Evolutionary conservation across 2,888 invertebrate species (phyloP).

Genomic region (Unio pictorum): DNA sequence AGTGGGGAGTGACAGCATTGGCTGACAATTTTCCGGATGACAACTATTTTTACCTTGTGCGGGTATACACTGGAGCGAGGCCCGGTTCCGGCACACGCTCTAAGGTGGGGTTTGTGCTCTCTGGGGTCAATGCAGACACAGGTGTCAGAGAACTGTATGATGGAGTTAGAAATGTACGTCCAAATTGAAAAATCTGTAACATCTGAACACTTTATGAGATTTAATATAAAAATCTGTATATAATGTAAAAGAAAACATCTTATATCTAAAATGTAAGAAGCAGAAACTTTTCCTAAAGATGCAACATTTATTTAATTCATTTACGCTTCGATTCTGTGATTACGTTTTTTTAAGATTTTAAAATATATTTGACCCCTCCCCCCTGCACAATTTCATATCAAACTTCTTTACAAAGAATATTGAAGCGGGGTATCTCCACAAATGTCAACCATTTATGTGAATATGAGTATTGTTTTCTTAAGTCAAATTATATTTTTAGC

Average conservation of each 20-base stretch:
- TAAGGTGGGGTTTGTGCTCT: slow-evolving; percentile 41
- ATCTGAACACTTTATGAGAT: too few relatives aligned
- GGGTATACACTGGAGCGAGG: slow-evolving; percentile 40
- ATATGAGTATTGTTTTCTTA: not conserved
- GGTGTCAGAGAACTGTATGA: slow-evolving; percentile 42
- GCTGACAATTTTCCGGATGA: slow-evolving; percentile 32
- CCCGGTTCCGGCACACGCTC: slow-evolving; percentile 38
- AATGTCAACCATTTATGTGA: not conserved
- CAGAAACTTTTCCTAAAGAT: too few relatives aligned
- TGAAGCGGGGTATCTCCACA: not conserved
- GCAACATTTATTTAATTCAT: too few relatives aligned
- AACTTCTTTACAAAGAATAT: not conserved
- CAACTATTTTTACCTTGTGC: slow-evolving; percentile 35
- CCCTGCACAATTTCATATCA: not conserved
- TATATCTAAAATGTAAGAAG: too few relatives aligned
- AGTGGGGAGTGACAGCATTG: slow-evolving; percentile 43
- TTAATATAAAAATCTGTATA: too few relatives aligned
- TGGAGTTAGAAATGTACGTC: slow-evolving; percentile 27
- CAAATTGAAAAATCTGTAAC: not conserved
- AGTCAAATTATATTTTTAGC: not conserved
- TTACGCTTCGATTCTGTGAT: too few relatives aligned
- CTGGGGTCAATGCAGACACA: slow-evolving; percentile 50
- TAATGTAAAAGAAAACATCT: too few relatives aligned
- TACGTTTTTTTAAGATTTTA: too few relatives aligned
- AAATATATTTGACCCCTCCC: too few relatives aligned